These are phyloP conservation scores for Polyploca ridens DNA, from an alignment of 2,888 invertebrate species.

Conservation along the genomic window DNA sequence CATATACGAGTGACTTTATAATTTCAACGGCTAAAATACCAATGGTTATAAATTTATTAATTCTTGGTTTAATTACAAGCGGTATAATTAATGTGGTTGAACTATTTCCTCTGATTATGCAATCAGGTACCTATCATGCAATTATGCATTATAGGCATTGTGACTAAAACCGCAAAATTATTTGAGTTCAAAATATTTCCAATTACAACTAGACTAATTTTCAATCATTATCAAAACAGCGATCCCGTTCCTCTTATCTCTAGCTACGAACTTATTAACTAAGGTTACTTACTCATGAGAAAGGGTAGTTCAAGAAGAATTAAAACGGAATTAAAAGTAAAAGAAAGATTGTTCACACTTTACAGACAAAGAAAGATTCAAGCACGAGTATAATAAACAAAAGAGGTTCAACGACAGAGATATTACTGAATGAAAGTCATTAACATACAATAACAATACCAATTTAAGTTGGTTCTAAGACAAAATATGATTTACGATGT, in stretches of 20 bases:
- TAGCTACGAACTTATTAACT: too few relatives aligned
- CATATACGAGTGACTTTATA: conserved; percentile 25
- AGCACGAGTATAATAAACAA: too few relatives aligned
- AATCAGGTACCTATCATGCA: too few relatives aligned
- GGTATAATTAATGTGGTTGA: neutral
- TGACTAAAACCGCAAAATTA: neutral
- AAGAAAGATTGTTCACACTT: too few relatives aligned
- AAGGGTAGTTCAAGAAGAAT: too few relatives aligned
- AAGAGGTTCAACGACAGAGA: neutral
- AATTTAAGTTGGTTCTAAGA: neutral
- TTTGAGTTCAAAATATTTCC: neutral
- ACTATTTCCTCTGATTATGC: neutral
- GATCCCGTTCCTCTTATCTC: too few relatives aligned
- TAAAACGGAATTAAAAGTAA: too few relatives aligned
- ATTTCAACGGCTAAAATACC: conserved; percentile 11
- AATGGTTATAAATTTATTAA: conserved; percentile 3
- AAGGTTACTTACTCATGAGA: too few relatives aligned
- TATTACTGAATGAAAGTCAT: neutral
- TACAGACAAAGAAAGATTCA: too few relatives aligned
- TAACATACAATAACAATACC: neutral
- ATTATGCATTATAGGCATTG: neutral
- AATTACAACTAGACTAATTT: neutral
- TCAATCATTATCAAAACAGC: neutral
- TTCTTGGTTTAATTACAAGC: conserved; percentile 5
- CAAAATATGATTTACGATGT: neutral